phyloP scores from a whole-genome alignment of 2,113 vertebrate genomes.

The Hippocampus comes region DNA sequence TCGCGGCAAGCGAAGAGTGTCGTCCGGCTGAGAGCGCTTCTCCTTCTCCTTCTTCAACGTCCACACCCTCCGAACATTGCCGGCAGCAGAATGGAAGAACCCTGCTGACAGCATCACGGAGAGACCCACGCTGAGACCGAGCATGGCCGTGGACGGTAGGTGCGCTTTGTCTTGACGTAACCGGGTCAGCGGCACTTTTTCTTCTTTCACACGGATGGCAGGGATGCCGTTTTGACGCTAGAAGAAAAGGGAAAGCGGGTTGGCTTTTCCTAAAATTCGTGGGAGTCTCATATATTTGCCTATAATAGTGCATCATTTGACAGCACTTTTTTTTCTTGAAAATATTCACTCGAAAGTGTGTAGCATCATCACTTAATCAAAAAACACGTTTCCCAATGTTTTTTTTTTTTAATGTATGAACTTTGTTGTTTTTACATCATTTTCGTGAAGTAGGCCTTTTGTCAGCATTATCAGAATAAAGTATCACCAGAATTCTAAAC shows the following conservation, averaged over 20 bases:
- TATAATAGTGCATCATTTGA: neutral
- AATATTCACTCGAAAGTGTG: neutral
- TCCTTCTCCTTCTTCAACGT: constrained; percentile 6
- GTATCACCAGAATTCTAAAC: neutral
- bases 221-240: neutral
- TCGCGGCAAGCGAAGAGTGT: constrained; percentile 29
- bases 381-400: neutral
- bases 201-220: neutral
- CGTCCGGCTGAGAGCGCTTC: constrained; percentile 8
- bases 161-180: constrained; percentile 19
- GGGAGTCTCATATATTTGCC: neutral
- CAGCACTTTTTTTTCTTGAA: neutral
- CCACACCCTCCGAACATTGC: neutral
- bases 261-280: too few species aligned
- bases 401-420: neutral
- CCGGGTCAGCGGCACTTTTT: constrained; percentile 1
- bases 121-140: constrained; percentile 70
- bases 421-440: too few species aligned
- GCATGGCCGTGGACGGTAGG: constrained; percentile 80
- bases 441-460: neutral
- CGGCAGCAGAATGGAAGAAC: constrained; percentile 59
- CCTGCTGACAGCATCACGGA: constrained; percentile 69
- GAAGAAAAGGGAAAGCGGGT: neutral
- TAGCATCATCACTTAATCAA: too few species aligned
- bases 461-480: neutral